Base-by-base conservation (phyloP, 2,888 invertebrate species). In the Drosophila fungiperda region DNA sequence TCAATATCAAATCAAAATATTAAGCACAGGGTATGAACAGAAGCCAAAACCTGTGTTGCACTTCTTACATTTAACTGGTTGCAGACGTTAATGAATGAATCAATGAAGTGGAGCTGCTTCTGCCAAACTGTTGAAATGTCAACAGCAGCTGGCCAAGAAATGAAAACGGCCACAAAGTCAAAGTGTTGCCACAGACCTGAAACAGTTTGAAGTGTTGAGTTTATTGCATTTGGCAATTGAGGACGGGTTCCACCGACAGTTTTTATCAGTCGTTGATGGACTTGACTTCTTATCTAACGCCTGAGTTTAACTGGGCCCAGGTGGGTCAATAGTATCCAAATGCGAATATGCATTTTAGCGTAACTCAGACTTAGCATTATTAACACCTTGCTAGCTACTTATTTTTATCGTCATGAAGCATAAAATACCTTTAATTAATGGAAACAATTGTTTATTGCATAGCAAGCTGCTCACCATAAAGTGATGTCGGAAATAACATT, bases 1-100 rank as follows among this genome's bases (percentile, higher is more conserved):
- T n/a, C n/a, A n/a, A n/a, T n/a, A n/a, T n/a, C n/a, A n/a, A 45
- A 23, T n/a, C 9, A 26, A 26, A 26, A 26, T 26, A 26, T 26
- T 26, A 1, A 20, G n/a, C n/a, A 23, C 38, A 68, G 71, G 60
- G 70, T 70, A 70, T 62, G 1, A n/a, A 11, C 33, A 54, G 42
- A 48, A 49, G 59, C 45, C 45, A 54, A 68, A 73, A 68, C 53
- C 23, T 42, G 54, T 65, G 48, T 59, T 9, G 45, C 68, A 58
- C 61, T 67, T 60, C 33, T 62, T 63, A 53, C 60, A 29, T 40
- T 48, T 26, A 33, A 40, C 40, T 53, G 55, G 42, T 59, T 55
- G 63, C 62, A 68, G 36, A 61, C 68, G 72, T 73, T 78, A 83
- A 78, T 85, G 78, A 78, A 83, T 86, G 80, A 73, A 85, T 80